These are phyloP conservation scores for Lamprotornis superbus DNA, from an alignment of 2,113 vertebrate species.

Conservation along the genomic window DNA sequence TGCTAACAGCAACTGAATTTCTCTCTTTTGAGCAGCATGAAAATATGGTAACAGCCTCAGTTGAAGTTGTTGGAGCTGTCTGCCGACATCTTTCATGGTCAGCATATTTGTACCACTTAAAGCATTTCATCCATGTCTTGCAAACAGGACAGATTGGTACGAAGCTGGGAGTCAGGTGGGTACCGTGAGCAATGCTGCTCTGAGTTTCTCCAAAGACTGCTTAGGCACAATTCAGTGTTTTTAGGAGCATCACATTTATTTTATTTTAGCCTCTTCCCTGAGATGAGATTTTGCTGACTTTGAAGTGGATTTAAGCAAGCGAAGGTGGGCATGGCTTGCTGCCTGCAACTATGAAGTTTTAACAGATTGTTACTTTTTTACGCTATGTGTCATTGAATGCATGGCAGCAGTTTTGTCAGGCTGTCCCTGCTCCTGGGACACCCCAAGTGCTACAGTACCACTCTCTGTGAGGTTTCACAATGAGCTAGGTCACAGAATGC, in stretches of 20 bases:
- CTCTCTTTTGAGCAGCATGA: conserved; percentile 80
- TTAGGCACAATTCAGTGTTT: background rate
- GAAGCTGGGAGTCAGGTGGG: conserved; percentile 92
- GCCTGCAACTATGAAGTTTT: background rate
- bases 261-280: background rate
- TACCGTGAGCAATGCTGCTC: background rate
- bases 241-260: background rate
- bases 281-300: background rate
- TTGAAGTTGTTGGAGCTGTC: conserved; percentile 89
- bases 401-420: background rate
- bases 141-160: conserved; percentile 83
- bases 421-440: background rate
- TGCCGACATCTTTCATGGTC: conserved; percentile 91
- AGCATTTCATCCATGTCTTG: conserved; percentile 90
- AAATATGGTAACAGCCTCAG: conserved; percentile 86
- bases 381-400: background rate
- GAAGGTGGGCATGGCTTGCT: background rate
- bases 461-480: background rate
- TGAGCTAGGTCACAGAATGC: background rate
- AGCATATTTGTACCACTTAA: conserved; percentile 90
- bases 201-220: background rate
- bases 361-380: background rate
- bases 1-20: background rate
- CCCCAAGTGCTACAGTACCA: background rate
- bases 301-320: background rate